A percentile compares a stretch with the other conserved stretches of the same genome.
Evolutionary conservation across 2,113 vertebrate species (phyloP).

Genomic region (Laticauda laticaudata): DNA sequence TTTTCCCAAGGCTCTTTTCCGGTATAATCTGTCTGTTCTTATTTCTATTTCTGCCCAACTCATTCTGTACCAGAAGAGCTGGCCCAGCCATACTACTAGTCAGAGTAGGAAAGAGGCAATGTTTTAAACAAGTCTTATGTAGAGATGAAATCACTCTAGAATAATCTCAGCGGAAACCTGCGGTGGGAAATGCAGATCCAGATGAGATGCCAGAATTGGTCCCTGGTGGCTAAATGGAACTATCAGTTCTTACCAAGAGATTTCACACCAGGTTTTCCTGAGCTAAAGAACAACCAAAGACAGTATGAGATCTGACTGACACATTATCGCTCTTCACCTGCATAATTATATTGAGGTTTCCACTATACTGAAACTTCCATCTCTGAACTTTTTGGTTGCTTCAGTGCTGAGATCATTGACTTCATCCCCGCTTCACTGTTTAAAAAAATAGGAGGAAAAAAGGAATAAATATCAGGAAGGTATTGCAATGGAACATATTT

Average conservation of each 20-base stretch:
- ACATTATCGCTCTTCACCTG: not conserved
- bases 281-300: not conserved
- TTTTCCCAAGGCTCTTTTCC: not conserved
- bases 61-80: not conserved
- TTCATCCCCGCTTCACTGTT: fast-evolving
- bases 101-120: too few species aligned
- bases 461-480: not conserved
- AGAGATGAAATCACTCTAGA: not conserved
- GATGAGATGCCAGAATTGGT: not conserved
- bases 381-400: not conserved
- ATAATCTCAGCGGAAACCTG: not conserved
- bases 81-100: not conserved
- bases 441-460: not conserved
- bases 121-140: not conserved
- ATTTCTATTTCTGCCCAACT: not conserved
- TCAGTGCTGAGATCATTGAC: not conserved
- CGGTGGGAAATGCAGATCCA: too few species aligned
- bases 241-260: not conserved
- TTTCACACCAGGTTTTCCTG: not conserved
- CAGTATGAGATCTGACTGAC: not conserved
- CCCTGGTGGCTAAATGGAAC: not conserved
- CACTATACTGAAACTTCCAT: not conserved
- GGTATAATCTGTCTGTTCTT: not conserved
- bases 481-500: not conserved
- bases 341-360: not conserved